phyloP scores from a whole-genome alignment of 2,797 vertebrate genomes.

The Coccyzus lansbergi region DNA sequence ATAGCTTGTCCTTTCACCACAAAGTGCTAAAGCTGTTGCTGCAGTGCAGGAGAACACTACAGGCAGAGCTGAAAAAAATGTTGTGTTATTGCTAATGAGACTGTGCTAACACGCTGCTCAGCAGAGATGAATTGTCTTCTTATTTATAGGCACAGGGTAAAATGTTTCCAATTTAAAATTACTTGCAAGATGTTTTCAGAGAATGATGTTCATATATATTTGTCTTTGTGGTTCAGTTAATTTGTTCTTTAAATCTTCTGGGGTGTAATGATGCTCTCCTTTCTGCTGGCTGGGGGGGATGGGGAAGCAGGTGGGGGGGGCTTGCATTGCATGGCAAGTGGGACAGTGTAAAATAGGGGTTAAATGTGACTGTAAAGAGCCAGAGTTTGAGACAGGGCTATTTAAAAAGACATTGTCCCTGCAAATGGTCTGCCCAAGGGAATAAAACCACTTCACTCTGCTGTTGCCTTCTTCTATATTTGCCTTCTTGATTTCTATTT shows the following conservation, averaged over 20 bases:
- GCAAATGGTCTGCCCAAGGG: not conserved
- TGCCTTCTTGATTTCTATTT: constrained; percentile 52
- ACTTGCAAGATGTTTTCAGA: not conserved
- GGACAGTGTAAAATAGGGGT: not conserved
- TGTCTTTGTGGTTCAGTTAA: not conserved
- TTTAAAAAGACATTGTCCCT: constrained; percentile 48
- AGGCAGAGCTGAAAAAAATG: constrained; percentile 15
- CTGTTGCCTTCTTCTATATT: constrained; percentile 7
- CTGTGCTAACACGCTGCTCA: constrained; percentile 24
- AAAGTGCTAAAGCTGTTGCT: constrained; percentile 66
- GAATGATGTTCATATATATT: not conserved
- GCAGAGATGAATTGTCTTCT: constrained; percentile 36
- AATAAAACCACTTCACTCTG: not conserved
- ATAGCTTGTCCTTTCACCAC: not conserved
- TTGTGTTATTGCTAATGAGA: constrained; percentile 42
- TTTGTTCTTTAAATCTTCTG: not conserved
- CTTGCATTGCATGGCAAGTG: not conserved
- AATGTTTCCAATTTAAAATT: constrained; percentile 3
- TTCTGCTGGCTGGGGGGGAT: not conserved
- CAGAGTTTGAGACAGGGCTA: not conserved
- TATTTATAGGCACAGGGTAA: not conserved
- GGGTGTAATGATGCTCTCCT: not conserved
- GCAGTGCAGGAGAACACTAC: constrained; percentile 75
- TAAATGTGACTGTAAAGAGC: constrained; percentile 7
- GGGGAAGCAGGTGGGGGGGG: not conserved